Percentiles rank a stretch among this genome's conserved stretches.
Conservation (phyloP, 2,113 vertebrate species). For the Tachysurus fulvidraco region DNA sequence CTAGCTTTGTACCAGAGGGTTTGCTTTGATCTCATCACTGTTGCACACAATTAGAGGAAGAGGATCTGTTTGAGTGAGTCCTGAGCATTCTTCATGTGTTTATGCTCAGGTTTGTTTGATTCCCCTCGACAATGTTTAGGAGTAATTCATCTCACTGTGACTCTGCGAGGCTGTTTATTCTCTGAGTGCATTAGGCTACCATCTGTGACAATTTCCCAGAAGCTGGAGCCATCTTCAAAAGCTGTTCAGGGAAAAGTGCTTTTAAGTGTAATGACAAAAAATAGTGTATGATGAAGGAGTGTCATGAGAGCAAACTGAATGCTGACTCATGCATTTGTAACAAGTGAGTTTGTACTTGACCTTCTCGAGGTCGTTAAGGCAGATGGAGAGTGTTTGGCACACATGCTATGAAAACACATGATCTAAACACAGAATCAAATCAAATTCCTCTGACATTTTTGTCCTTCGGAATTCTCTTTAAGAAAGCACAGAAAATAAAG, state of each 20-base stretch:
- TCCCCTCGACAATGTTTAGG: conserved; percentile 3
- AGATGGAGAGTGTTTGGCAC: background rate
- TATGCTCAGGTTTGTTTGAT: conserved; percentile 31
- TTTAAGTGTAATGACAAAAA: background rate
- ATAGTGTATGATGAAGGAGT: background rate
- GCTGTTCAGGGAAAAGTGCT: background rate
- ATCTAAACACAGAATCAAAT: background rate
- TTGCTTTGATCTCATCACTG: conserved; percentile 27
- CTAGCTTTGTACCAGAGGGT: conserved; percentile 31
- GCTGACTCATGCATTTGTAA: background rate
- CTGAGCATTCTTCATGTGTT: conserved; percentile 36
- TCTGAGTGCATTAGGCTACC: conserved; percentile 8
- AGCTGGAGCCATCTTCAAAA: conserved; percentile 7
- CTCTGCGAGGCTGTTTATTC: conserved; percentile 1
- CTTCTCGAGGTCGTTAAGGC: background rate
- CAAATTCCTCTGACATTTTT: background rate
- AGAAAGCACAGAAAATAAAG: background rate
- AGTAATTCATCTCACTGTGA: conserved; percentile 10
- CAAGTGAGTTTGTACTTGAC: background rate
- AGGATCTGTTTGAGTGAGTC: conserved; percentile 6
- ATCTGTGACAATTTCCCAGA: conserved; percentile 13
- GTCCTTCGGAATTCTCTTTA: background rate
- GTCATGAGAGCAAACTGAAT: conserved; percentile 5
- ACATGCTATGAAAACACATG: background rate
- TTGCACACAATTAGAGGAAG: conserved; percentile 42